Base-by-base conservation (phyloP, 2,888 invertebrate species). In the Phragmatobia fuliginosa region DNA sequence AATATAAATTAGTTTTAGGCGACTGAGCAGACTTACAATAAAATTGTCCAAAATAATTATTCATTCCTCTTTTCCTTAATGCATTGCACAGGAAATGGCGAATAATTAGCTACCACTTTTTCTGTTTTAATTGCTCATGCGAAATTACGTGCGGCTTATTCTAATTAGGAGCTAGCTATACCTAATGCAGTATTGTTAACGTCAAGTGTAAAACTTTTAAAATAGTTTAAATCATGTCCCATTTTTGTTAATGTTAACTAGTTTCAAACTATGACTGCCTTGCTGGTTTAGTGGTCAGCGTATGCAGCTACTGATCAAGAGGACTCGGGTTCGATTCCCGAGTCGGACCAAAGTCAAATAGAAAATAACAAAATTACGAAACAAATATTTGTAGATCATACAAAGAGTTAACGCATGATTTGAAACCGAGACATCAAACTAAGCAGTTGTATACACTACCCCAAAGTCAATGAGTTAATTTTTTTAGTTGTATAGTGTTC, bases 1-100 rank as follows among this genome's bases (percentile, higher is more conserved):
- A 80, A 79, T 77, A 80, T 77, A 81, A 81, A 80, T 80, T 81
- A 77, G 74, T 77, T 81, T 77, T 74, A 66, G 70, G 67, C 72
- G 82, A 77, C 77, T 79, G 82, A 74, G 68, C 80, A 80, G 82
- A 81, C 81, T 80, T 80, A 80, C 81, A 81, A n/a, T n/a, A n/a
- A n/a, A n/a, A 80, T 76, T 80, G 77, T 76, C 69, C 76, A 64
- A 52, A 74, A 65, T 73, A 80, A 80, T 81, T 80, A 81, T 80
- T 79, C 77, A 81, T 80, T 64, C 63, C 81, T 75, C 81, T 79
- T 77, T 79, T 77, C 70, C 76, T 79, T 80, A 80, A 80, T 80
- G 80, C 82, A 76, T 77, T 80, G 71, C 74, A 71, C 59, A 45
- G 77, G 68, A 71, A 67, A 76, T 73, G 72, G 82, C 41, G 82